Conservation (phyloP, 2,888 invertebrate genomes). For the Panopea generosa region DNA sequence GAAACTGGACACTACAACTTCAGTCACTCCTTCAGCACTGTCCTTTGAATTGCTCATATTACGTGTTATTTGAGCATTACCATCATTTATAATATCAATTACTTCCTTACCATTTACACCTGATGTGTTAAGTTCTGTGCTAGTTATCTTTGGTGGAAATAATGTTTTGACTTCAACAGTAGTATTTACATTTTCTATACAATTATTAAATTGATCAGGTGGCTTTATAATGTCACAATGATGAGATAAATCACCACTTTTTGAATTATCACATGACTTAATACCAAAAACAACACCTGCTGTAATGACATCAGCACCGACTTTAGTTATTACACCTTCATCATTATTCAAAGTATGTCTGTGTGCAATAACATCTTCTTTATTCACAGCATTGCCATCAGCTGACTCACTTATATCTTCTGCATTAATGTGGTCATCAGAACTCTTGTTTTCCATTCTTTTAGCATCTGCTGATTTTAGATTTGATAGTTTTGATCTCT, state of each 20-base stretch:
- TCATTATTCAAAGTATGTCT: neutral
- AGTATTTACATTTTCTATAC: slow-evolving; percentile 2
- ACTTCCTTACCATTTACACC: too few relatives aligned
- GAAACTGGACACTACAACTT: too few relatives aligned
- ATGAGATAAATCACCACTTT: neutral
- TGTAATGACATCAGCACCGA: neutral
- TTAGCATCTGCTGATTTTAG: slow-evolving; percentile 6
- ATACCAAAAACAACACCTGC: neutral
- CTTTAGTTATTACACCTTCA: neutral
- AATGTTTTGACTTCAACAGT: slow-evolving; percentile 15
- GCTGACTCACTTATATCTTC: too few relatives aligned
- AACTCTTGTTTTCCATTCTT: too few relatives aligned
- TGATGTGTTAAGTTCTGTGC: neutral
- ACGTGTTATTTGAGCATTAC: too few relatives aligned
- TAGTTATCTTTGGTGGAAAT: slow-evolving; percentile 17
- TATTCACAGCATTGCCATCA: too few relatives aligned
- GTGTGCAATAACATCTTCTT: too few relatives aligned
- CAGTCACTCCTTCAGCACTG: too few relatives aligned
- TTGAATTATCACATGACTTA: neutral
- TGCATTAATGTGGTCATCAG: too few relatives aligned
- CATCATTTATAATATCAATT: too few relatives aligned
- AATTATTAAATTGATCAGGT: slow-evolving; percentile 1
- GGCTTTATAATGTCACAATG: neutral
- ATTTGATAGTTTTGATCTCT: neutral
- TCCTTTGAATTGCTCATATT: too few relatives aligned